Base-by-base conservation (phyloP, 2,888 invertebrate species). In the Metallyticus violacea region DNA sequence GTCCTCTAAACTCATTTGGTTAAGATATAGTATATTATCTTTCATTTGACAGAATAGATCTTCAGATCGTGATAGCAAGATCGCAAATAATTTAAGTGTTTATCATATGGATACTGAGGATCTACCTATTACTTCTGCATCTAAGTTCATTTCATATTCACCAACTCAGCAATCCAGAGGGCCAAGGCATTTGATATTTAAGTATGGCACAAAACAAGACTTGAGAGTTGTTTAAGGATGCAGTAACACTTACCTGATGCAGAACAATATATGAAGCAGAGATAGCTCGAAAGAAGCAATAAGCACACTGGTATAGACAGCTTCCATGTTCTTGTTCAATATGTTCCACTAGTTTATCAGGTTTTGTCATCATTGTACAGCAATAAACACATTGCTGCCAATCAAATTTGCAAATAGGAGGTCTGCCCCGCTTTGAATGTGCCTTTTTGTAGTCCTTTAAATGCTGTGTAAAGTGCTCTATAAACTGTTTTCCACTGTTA, bases 221-320 rank as follows among this genome's bases (percentile, higher is more conserved):
- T n/a, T n/a, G n/a, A n/a, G n/a, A n/a, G n/a, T n/a, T n/a, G n/a
- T n/a, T n/a, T n/a, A n/a, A n/a, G n/a, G n/a, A n/a, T n/a, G n/a
- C n/a, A n/a, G n/a, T n/a, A n/a, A n/a, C n/a, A n/a, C 89, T 88
- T 89, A 91, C 92, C 90, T 94, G 93, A 90, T 96, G 96, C 6
- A 94, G 91, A 26, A 93, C 92, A 0, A 96, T 94, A 82, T 95
- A 93, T 86, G 94, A 94, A 82, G 93, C 93, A 0, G 93, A 92
- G 0, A 93, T 91, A 0, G 95, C 94, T 83, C 96, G 92, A 90
- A 96, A 96, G 89, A 96, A 94, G 90, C 96, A 96, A 88, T 93
- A 93, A 4, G 91, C 92, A 89, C 96, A 96, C 40, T 94, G 94
- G 89, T 91, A 96, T 30, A 92, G 92, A 89, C 95, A 95, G 85